A percentile compares a stretch with the other conserved stretches of the same genome.
These are phyloP conservation scores for Sebastiscus tertius DNA, from an alignment of 2,797 vertebrate species.

Conservation along the genomic window DNA sequence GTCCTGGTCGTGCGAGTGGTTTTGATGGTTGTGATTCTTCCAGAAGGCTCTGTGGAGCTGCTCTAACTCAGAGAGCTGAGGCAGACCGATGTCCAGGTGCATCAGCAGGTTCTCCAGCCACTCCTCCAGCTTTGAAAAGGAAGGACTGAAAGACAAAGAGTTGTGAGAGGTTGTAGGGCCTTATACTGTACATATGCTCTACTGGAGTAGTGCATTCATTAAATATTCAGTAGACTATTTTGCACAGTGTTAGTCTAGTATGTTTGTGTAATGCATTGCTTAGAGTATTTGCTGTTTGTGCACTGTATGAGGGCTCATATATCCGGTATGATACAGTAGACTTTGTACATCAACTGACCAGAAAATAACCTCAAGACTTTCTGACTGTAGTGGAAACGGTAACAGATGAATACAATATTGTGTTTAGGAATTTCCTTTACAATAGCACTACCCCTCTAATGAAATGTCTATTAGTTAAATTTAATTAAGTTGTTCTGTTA, in stretches of 20 bases:
- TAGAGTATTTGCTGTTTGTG: neutral
- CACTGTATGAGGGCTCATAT: neutral
- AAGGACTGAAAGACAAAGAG: conserved; percentile 78
- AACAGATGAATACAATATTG: neutral
- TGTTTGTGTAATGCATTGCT: neutral
- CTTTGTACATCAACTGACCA: neutral
- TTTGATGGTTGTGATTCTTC: conserved; percentile 76
- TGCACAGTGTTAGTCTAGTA: neutral
- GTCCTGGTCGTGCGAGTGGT: conserved; percentile 6
- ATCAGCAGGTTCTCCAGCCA: conserved; percentile 92
- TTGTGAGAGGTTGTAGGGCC: neutral
- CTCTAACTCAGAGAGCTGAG: conserved; percentile 90
- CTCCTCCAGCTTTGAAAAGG: conserved; percentile 91
- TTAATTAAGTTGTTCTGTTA: neutral
- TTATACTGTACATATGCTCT: neutral
- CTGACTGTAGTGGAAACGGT: neutral
- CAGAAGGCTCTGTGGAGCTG: conserved; percentile 88
- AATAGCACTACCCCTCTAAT: neutral
- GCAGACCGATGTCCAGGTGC: conserved; percentile 90
- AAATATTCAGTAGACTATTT: neutral
- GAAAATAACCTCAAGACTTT: neutral
- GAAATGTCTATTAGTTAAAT: neutral
- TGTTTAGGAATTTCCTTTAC: neutral
- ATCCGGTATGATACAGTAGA: neutral
- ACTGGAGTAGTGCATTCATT: neutral